Evolutionary conservation across 2,113 vertebrate genomes (phyloP).

Genomic region (Oxyura jamaicensis): DNA sequence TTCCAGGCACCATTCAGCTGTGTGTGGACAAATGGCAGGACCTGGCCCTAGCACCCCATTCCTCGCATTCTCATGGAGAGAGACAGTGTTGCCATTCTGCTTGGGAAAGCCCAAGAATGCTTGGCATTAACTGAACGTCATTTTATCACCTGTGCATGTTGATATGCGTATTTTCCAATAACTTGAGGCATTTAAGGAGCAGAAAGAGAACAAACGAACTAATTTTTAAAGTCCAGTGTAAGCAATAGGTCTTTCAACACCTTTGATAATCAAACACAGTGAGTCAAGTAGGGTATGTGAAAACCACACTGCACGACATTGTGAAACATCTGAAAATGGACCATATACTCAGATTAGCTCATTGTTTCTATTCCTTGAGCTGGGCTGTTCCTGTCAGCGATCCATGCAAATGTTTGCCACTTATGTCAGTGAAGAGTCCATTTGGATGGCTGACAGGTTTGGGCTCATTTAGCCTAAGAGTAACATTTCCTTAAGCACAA

Average conservation of each 20-base stretch:
- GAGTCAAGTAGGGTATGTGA: neutral
- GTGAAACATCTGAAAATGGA: constrained; percentile 3
- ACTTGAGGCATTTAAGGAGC: neutral
- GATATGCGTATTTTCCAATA: neutral
- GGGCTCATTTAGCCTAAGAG: neutral
- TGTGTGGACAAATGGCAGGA: neutral
- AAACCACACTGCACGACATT: neutral
- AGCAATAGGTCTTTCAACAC: neutral
- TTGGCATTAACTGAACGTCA: fast-evolving
- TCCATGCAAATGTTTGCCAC: neutral
- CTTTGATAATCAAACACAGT: neutral
- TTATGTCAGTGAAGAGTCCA: neutral
- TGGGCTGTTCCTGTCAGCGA: neutral
- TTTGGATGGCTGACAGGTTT: constrained; percentile 35
- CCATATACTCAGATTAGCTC: constrained; percentile 20
- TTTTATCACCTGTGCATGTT: neutral
- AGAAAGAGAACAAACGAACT: neutral
- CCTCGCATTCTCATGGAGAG: neutral
- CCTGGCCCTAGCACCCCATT: neutral
- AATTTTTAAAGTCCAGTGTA: neutral
- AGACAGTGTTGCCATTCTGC: neutral
- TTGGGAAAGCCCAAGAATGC: neutral
- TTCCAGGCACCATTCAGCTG: neutral
- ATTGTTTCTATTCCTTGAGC: constrained; percentile 18
- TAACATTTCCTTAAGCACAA: constrained; percentile 21